Evolutionary conservation across 2,888 invertebrate species (phyloP).

Genomic region (Lasiommata megera): DNA sequence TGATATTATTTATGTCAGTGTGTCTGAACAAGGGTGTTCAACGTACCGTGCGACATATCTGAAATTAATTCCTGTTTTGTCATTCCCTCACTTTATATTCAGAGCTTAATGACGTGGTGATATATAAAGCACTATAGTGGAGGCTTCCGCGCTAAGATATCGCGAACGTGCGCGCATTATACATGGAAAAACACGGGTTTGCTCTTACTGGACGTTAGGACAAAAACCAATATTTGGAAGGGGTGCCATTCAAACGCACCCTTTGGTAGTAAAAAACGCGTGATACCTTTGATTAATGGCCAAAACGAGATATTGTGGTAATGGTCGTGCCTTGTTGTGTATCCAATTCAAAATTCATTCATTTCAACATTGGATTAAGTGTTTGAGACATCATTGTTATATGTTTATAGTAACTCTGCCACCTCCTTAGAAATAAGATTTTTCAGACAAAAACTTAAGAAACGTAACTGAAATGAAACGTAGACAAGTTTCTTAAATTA

Average conservation of each 20-base stretch:
- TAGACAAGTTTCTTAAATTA: too few relatives aligned
- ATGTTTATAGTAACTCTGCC: too few relatives aligned
- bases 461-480: too few relatives aligned
- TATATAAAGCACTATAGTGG: conserved; percentile 68
- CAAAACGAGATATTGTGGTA: conserved; percentile 39
- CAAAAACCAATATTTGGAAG: conserved; percentile 80
- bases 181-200: conserved; percentile 77
- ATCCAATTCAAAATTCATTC: too few relatives aligned
- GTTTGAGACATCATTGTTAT: too few relatives aligned
- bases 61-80: conserved; percentile 81
- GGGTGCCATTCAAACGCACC: conserved; percentile 74
- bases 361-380: too few relatives aligned
- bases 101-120: conserved; percentile 73
- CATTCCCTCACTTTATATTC: conserved; percentile 79
- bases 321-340: conserved; percentile 6
- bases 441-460: too few relatives aligned
- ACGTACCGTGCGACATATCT: conserved; percentile 75
- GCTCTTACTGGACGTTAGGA: conserved; percentile 74
- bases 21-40: conserved; percentile 51
- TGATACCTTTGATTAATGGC: conserved; percentile 74
- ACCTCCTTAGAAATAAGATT: too few relatives aligned
- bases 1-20: conserved; percentile 37
- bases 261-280: conserved; percentile 70
- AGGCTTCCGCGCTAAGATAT: conserved; percentile 65
- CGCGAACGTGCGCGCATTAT: conserved; percentile 61